Conservation (phyloP, 2,888 invertebrate genomes). For the Malachius bipustulatus region DNA sequence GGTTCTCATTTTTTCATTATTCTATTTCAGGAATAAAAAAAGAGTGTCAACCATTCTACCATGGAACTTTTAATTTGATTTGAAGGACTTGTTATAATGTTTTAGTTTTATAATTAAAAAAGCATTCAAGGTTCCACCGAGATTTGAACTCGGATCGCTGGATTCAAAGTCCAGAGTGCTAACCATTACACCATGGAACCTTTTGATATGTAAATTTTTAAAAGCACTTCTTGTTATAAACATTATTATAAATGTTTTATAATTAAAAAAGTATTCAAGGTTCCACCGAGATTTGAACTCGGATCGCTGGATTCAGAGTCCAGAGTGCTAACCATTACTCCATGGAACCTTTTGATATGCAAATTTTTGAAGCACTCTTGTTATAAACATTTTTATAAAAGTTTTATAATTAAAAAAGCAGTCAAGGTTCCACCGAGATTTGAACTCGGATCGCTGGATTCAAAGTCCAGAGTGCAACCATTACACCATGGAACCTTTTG, state of each 20-base stretch:
- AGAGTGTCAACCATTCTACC: slow-evolving; percentile 71
- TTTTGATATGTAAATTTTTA: no score
- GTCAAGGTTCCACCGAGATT: slow-evolving; percentile 1
- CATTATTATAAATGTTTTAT: slow-evolving; percentile 15
- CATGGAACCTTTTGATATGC: slow-evolving; percentile 57
- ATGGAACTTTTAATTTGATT: no score
- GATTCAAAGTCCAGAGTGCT: slow-evolving; percentile 72
- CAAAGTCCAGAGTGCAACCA: slow-evolving; percentile 71
- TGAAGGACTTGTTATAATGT: no score
- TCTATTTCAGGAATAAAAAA: no score
- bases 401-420: slow-evolving; percentile 12
- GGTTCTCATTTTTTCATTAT: no score
- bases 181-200: slow-evolving; percentile 67
- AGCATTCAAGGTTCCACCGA: neutral
- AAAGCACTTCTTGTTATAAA: no score
- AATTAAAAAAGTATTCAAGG: slow-evolving; percentile 5
- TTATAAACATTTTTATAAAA: no score
- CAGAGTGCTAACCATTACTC: slow-evolving; percentile 71
- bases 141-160: slow-evolving; percentile 44
- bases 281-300: slow-evolving; percentile 1
- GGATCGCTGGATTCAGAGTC: slow-evolving; percentile 69
- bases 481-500: slow-evolving; percentile 62
- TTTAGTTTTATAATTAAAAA: slow-evolving; percentile 12
- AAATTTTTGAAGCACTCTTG: no score
- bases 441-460: slow-evolving; percentile 53